phyloP scores from a whole-genome alignment of 2,113 vertebrate species.

The Hemiprocne comata region DNA sequence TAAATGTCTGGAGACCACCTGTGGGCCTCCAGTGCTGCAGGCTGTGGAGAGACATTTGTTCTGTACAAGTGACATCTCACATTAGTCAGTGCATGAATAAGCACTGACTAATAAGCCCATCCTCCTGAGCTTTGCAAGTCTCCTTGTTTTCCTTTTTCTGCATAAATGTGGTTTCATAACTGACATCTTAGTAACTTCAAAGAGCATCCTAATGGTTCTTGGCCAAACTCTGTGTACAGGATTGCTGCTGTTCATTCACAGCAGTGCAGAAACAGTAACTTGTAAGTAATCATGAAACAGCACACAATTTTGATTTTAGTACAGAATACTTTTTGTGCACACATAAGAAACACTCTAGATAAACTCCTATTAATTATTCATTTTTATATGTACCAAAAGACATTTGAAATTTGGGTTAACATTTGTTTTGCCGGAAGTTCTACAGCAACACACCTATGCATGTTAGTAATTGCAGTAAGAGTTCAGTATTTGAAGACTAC shows the following conservation, averaged over 20 bases:
- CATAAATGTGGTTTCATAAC: neutral
- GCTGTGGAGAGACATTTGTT: neutral
- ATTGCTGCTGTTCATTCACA: neutral
- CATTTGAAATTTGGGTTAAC: neutral
- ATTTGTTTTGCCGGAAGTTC: neutral
- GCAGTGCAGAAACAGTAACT: neutral
- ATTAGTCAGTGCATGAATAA: constrained; percentile 24
- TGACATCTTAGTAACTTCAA: neutral
- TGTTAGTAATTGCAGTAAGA: neutral
- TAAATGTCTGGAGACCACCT: neutral
- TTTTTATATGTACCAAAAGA: neutral
- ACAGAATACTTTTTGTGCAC: neutral
- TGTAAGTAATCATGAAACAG: neutral
- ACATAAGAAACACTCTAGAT: neutral
- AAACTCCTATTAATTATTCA: neutral
- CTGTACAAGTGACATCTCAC: constrained; percentile 17
- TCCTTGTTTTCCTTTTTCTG: neutral
- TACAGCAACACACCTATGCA: neutral
- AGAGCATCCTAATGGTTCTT: neutral
- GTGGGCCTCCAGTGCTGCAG: neutral
- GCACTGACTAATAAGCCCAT: neutral
- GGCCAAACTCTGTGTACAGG: neutral
- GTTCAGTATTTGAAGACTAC: neutral
- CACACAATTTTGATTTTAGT: neutral
- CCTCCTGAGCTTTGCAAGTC: neutral